A percentile compares a stretch with the other conserved stretches of the same genome.
These are phyloP conservation scores for Tipula helvola DNA, from an alignment of 2,888 invertebrate species.

Conservation along the genomic window DNA sequence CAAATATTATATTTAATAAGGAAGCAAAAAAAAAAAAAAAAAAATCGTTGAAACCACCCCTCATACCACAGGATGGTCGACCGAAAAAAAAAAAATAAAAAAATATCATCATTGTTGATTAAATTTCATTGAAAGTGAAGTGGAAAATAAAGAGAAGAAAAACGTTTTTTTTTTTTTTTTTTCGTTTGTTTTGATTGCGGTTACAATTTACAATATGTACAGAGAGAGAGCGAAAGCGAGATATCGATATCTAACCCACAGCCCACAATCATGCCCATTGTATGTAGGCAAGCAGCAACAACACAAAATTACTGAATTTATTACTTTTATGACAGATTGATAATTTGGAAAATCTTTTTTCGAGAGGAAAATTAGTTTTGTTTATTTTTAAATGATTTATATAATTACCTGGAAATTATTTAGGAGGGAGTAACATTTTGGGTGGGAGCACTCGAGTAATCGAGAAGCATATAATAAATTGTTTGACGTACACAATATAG, in stretches of 20 bases:
- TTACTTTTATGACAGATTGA: background rate
- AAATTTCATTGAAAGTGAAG: background rate
- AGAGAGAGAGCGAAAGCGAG: background rate
- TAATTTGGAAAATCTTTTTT: conserved; percentile 4
- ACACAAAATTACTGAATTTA: background rate
- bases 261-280: background rate
- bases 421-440: background rate
- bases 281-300: background rate
- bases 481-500: background rate
- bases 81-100: background rate
- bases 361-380: background rate
- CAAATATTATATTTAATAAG: conserved; percentile 4
- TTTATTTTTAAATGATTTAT: background rate
- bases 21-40: background rate
- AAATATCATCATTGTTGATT: background rate
- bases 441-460: background rate
- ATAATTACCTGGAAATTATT: background rate
- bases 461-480: background rate
- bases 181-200: background rate
- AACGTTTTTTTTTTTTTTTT: background rate
- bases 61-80: background rate
- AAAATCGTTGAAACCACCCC: background rate
- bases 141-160: background rate
- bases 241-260: background rate
- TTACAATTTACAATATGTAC: background rate